Evolutionary conservation across 2,888 invertebrate species (phyloP).

Genomic region (Keiferia lycopersicella): DNA sequence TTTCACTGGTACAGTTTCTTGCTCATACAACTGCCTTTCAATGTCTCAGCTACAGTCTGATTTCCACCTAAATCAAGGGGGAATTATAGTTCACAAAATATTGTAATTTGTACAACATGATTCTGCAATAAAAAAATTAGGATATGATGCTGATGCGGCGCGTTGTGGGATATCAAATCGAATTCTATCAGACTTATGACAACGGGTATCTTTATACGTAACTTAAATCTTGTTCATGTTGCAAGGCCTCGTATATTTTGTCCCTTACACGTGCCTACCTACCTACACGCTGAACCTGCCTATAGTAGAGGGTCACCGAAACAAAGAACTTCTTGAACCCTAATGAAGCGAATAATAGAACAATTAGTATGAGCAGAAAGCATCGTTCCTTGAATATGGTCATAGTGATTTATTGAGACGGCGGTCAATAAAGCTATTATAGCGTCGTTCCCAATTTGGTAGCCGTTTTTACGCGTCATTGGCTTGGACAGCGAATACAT

Average conservation of each 20-base stretch:
- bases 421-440: slow-evolving; percentile 15
- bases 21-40: slow-evolving; percentile 7
- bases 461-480: neutral
- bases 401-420: slow-evolving; percentile 24
- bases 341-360: slow-evolving; percentile 32
- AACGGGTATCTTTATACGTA: too few relatives aligned
- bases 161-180: too few relatives aligned
- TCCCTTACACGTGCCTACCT: too few relatives aligned
- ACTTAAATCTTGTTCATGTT: too few relatives aligned
- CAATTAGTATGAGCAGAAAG: slow-evolving; percentile 30
- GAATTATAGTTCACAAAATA: neutral
- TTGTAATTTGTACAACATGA: too few relatives aligned
- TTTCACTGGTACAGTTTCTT: slow-evolving; percentile 3
- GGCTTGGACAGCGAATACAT: slow-evolving; percentile 12
- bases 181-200: too few relatives aligned
- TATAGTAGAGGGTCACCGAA: slow-evolving; percentile 23
- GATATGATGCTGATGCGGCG: too few relatives aligned
- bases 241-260: too few relatives aligned
- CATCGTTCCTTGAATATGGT: slow-evolving; percentile 24
- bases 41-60: neutral
- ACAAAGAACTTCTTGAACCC: slow-evolving; percentile 27
- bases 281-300: neutral
- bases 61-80: neutral
- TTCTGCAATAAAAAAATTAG: too few relatives aligned
- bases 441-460: slow-evolving; percentile 18